A percentile compares a stretch with the other conserved stretches of the same genome.
phyloP scores from a whole-genome alignment of 2,888 invertebrate species.

The Cheilosia variabilis region DNA sequence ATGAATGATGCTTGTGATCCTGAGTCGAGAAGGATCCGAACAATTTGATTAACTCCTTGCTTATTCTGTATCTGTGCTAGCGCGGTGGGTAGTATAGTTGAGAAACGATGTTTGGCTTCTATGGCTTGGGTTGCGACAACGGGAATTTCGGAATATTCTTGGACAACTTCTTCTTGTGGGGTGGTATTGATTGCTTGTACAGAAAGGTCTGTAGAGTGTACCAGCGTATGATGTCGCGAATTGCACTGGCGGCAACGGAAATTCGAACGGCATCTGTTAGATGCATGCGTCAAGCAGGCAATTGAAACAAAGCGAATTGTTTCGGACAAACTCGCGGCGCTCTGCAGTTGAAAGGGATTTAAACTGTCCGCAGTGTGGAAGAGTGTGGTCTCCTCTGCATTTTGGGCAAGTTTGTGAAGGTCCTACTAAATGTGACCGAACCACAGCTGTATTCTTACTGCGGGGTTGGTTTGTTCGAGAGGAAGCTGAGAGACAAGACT shows the following conservation, averaged over 20 bases:
- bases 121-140: too few species aligned
- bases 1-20: too few species aligned
- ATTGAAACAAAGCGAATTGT: constrained; percentile 8
- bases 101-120: too few species aligned
- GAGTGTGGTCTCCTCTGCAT: constrained; percentile 7
- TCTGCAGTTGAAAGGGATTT: not conserved
- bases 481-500: not conserved
- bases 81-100: too few species aligned
- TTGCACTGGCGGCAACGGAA: constrained; percentile 5
- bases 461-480: not conserved
- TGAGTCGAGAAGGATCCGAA: too few species aligned
- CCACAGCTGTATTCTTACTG: not conserved
- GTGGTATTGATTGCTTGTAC: not conserved
- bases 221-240: constrained; percentile 9
- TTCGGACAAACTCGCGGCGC: constrained; percentile 4
- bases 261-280: constrained; percentile 11
- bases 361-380: constrained; percentile 8
- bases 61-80: too few species aligned
- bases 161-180: not conserved
- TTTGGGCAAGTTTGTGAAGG: not conserved
- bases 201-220: not conserved
- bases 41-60: too few species aligned
- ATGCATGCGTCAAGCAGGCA: constrained; percentile 7
- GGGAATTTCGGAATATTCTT: not conserved
- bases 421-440: not conserved